Conservation (phyloP, 2,888 invertebrate species). For the Cerastis rubricosa region DNA sequence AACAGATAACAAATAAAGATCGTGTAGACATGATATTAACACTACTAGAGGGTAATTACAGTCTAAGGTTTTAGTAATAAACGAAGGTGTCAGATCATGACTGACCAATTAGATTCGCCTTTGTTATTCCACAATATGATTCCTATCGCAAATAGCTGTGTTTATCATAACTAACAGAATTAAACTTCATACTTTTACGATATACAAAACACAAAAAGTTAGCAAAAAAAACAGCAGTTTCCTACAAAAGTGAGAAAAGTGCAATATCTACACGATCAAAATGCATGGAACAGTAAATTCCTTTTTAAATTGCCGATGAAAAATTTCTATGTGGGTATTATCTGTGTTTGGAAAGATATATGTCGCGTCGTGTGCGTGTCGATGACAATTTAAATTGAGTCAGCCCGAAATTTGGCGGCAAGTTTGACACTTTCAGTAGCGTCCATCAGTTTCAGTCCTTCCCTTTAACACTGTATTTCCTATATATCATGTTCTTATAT, state of each 20-base stretch:
- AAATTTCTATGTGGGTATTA: too few species aligned
- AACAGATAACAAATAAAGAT: constrained; percentile 10
- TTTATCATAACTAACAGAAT: constrained; percentile 31
- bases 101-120: constrained; percentile 43
- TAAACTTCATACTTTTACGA: constrained; percentile 2
- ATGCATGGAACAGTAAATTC: not conserved
- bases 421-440: too few species aligned
- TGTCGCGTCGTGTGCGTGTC: too few species aligned
- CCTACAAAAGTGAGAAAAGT: not conserved
- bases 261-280: not conserved
- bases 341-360: too few species aligned
- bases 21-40: constrained; percentile 19
- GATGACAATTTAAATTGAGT: too few species aligned
- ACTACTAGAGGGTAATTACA: constrained; percentile 20
- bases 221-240: not conserved
- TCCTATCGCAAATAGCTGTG: constrained; percentile 14
- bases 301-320: too few species aligned
- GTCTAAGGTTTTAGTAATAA: constrained; percentile 7
- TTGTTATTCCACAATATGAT: not conserved
- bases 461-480: not conserved
- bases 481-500: constrained; percentile 14
- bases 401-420: too few species aligned
- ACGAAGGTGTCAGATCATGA: constrained; percentile 35
- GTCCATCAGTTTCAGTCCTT: too few species aligned
- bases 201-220: not conserved